Base-by-base conservation (phyloP, 1,140 invertebrate species). In the Eurosta solidaginis region DNA sequence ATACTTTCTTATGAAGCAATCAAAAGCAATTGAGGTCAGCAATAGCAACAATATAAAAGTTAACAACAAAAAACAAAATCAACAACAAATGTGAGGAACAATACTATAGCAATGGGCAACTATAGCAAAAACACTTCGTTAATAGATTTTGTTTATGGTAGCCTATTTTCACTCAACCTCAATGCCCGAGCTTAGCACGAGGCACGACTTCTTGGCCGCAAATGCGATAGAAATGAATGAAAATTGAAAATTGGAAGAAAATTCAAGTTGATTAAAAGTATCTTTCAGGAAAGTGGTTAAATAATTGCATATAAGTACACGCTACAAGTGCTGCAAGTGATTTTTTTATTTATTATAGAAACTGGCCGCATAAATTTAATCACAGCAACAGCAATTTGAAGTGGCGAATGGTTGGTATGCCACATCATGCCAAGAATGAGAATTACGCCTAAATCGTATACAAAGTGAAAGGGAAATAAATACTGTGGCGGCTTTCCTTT, bases 51-150 rank as follows among this genome's bases (percentile, higher is more conserved):
- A n/a, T n/a, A n/a, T 9, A 9, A 17, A 45, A 7, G 44, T 9
- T n/a, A 27, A 68, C n/a, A n/a, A n/a, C n/a, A n/a, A n/a, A n/a
- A n/a, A n/a, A 79, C 83, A 81, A 81, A 82, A 84, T 83, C 82
- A 83, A 82, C 83, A 83, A 85, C 84, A 84, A 83, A 83, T 82
- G 83, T 80, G 82, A 84, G 85, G 83, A 85, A 85, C 85, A 83
- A 85, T 85, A 82, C 83, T 81, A 85, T 85, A 85, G 85, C 44
- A 85, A 85, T 85, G 81, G 85, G 83, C 79, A 81, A 84, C 77
- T 68, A 7, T 27, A 75, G 22, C 1, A 47, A 47, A 1, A 68
- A 33, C 33, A 25, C 33, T 9, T 22, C 59, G 33, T 68, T 22
- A 52, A 6, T 6, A 9, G 4, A 29, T 68, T 40, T 68, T 68